Conservation (phyloP, 2,113 vertebrate genomes). For the Cavia porcellus region DNA sequence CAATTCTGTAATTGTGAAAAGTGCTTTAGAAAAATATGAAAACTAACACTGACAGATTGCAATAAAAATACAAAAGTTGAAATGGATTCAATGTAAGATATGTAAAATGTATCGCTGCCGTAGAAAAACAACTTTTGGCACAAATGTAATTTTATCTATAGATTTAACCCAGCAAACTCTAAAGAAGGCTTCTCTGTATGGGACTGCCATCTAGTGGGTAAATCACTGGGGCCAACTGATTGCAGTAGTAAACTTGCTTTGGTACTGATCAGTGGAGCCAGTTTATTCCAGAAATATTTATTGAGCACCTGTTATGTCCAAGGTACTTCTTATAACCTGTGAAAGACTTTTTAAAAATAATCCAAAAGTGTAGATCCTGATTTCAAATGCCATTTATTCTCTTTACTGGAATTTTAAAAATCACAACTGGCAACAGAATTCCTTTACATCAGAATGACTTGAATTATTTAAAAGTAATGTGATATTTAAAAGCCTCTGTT, state of each 20-base stretch:
- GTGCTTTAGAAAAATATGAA: constrained; percentile 39
- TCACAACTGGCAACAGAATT: not conserved
- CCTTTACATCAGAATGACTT: not conserved
- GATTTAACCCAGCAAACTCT: accelerated
- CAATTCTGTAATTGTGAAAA: constrained; percentile 37
- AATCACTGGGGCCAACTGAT: not conserved
- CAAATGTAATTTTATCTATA: not conserved
- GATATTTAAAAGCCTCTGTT: not conserved
- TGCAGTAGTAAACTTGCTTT: not conserved
- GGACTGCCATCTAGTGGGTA: constrained; percentile 88
- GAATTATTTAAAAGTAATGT: not conserved
- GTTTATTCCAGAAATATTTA: not conserved
- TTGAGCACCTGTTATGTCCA: constrained; percentile 58
- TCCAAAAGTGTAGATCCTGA: not conserved
- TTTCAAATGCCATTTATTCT: constrained; percentile 2
- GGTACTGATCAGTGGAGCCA: not conserved
- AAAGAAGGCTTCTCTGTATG: constrained; percentile 75
- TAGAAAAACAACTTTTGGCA: constrained; percentile 5
- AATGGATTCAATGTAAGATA: constrained; percentile 68
- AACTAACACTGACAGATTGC: constrained; percentile 5
- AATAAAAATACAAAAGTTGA: not conserved
- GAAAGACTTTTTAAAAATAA: not conserved
- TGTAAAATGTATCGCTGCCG: constrained; percentile 12
- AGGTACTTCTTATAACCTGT: not conserved
- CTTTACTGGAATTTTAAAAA: constrained; percentile 28